Conservation (phyloP, 1,140 invertebrate species). For the Halesus radiatus region DNA sequence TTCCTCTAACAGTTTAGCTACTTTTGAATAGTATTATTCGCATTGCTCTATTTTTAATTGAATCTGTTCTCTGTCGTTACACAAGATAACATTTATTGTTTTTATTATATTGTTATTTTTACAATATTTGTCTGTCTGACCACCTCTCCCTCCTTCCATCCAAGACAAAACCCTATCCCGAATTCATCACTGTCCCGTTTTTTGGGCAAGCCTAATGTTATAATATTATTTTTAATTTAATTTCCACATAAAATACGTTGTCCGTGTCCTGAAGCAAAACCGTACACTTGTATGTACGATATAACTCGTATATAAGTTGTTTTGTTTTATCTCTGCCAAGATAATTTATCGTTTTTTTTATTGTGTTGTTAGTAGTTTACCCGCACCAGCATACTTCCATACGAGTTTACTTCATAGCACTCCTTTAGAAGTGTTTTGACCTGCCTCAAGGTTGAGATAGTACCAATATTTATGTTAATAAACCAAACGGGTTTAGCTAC, state of each 20-base stretch:
- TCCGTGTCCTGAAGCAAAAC: background rate
- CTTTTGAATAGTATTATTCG: too few relatives aligned
- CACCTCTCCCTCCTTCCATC: too few relatives aligned
- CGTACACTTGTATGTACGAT: background rate
- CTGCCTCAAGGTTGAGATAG: constrained; percentile 24
- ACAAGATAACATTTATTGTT: too few relatives aligned
- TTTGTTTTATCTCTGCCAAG: background rate
- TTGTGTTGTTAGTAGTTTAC: background rate
- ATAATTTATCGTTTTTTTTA: constrained; percentile 6
- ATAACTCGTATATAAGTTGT: too few relatives aligned
- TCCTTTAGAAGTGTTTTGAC: constrained; percentile 11
- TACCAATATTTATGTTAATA: constrained; percentile 32
- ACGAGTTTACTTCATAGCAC: background rate
- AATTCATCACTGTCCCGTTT: too few relatives aligned
- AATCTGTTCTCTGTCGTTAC: too few relatives aligned
- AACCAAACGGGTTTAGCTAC: background rate
- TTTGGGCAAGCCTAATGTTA: background rate
- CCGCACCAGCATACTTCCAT: background rate
- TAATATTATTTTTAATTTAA: background rate
- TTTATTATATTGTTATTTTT: too few relatives aligned
- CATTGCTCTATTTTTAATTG: too few relatives aligned
- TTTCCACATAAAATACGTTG: background rate
- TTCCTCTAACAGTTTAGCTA: too few relatives aligned
- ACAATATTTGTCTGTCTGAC: too few relatives aligned
- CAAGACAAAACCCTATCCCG: too few relatives aligned